Conservation (phyloP, 2,888 invertebrate species). For the Brachyptera risi region DNA sequence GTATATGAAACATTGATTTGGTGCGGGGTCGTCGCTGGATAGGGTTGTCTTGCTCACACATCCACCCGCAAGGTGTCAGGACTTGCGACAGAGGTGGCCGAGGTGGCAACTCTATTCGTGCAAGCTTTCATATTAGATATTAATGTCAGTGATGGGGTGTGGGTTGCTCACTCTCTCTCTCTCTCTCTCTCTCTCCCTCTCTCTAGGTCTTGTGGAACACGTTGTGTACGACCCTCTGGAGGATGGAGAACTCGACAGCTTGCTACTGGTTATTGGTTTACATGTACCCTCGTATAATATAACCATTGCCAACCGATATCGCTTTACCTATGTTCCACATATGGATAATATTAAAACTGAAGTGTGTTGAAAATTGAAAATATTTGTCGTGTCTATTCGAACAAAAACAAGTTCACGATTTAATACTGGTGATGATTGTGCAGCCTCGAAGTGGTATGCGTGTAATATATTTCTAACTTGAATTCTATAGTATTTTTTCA, state of each 20-base stretch:
- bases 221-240: conserved; percentile 3
- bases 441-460: too few relatives aligned
- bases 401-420: too few relatives aligned
- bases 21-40: background rate
- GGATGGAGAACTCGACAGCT: background rate
- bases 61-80: background rate
- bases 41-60: background rate
- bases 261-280: conserved; percentile 18
- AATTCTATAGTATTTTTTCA: too few relatives aligned
- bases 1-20: conserved; percentile 15
- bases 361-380: too few relatives aligned
- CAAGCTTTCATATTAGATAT: conserved; percentile 12
- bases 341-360: too few relatives aligned
- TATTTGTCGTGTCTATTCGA: too few relatives aligned
- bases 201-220: background rate
- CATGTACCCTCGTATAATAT: background rate
- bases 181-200: too few relatives aligned
- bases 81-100: background rate
- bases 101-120: background rate
- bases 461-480: too few relatives aligned
- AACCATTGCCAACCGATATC: background rate
- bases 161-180: too few relatives aligned
- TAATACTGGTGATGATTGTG: too few relatives aligned
- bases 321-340: background rate
- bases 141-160: conserved; percentile 5